Percentiles rank a stretch among this genome's conserved stretches.
Conservation (phyloP, 2,888 invertebrate species). For the Idaea aversata region DNA sequence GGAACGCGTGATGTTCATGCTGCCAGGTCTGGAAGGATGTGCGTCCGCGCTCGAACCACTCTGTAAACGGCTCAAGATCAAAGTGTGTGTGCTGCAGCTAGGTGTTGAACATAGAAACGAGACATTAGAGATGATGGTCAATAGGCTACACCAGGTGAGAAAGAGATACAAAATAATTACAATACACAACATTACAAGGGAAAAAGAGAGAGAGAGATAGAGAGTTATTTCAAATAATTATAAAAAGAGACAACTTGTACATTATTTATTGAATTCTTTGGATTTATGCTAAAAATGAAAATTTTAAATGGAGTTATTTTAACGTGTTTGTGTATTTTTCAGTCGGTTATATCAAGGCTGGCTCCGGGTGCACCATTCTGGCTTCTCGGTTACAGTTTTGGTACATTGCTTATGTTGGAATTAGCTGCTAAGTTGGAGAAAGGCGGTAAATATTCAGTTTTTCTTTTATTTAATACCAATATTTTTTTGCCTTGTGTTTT, state of each 20-base stretch:
- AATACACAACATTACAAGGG: no score
- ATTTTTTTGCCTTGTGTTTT: not conserved
- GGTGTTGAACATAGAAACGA: slow-evolving; percentile 62
- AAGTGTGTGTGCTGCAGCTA: slow-evolving; percentile 78
- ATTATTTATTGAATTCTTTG: not conserved
- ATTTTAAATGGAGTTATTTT: no score
- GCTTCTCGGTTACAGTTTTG: slow-evolving; percentile 94
- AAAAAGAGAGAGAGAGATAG: no score
- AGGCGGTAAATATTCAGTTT: slow-evolving; percentile 65
- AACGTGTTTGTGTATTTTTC: slow-evolving; percentile 32
- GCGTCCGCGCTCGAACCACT: slow-evolving; percentile 76
- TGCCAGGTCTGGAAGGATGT: slow-evolving; percentile 86
- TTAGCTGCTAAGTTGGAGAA: slow-evolving; percentile 86
- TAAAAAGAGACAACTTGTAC: no score
- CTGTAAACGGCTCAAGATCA: slow-evolving; percentile 70
- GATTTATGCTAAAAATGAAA: no score
- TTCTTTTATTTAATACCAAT: not conserved
- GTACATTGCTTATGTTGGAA: slow-evolving; percentile 88
- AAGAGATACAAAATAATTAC: not conserved
- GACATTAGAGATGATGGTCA: slow-evolving; percentile 73
- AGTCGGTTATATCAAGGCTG: slow-evolving; percentile 82
- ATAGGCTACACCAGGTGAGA: slow-evolving; percentile 74
- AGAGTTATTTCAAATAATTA: no score
- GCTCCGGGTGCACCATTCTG: slow-evolving; percentile 83
- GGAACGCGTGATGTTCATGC: slow-evolving; percentile 76